Evolutionary conservation across 2,113 vertebrate species (phyloP).

Genomic region (Eupsittula cactorum): DNA sequence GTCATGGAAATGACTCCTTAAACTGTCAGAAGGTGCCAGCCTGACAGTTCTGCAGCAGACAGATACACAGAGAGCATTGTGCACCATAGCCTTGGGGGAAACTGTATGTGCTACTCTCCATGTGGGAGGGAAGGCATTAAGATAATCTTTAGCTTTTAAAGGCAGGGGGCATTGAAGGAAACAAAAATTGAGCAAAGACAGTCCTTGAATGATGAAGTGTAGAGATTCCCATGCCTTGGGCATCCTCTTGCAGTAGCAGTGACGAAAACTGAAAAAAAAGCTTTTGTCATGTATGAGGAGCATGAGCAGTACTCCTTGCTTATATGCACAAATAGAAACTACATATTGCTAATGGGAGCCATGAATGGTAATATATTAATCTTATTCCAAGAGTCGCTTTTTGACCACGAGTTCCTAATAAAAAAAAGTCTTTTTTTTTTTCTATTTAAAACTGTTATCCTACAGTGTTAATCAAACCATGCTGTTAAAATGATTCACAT

Average conservation of each 20-base stretch:
- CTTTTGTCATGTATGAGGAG: background rate
- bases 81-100: conserved; percentile 10
- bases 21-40: conserved; percentile 15
- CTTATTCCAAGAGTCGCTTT: background rate
- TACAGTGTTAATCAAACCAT: background rate
- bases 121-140: conserved; percentile 43
- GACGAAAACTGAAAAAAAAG: background rate
- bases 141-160: conserved; percentile 51
- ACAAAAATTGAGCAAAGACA: conserved; percentile 39
- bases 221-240: conserved; percentile 30
- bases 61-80: background rate
- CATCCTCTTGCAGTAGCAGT: background rate
- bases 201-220: conserved; percentile 39
- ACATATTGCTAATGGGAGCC: background rate
- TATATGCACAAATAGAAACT: background rate
- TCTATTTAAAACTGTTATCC: background rate
- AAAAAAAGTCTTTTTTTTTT: background rate
- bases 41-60: background rate
- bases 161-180: conserved; percentile 10
- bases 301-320: background rate
- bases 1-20: conserved; percentile 3
- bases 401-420: background rate
- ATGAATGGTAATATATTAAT: background rate
- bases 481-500: background rate
- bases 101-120: background rate